Percentiles rank a stretch among this genome's conserved stretches.
Evolutionary conservation across 1,140 invertebrate species (phyloP).

Genomic region (Drosophila tani): DNA sequence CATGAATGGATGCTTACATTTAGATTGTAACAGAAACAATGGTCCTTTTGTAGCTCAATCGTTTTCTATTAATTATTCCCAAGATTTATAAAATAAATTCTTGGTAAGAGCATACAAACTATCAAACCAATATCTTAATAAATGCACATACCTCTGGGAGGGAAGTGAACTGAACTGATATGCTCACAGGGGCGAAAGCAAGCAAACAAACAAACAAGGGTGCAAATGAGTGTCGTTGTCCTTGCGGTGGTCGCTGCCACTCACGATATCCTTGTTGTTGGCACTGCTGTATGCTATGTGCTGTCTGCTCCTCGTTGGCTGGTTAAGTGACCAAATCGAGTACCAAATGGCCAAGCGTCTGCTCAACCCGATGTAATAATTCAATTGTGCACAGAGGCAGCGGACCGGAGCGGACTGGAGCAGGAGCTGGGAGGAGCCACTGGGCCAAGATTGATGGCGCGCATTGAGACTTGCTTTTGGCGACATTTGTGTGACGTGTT

Average conservation of each 20-base stretch:
- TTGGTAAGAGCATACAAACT: not conserved
- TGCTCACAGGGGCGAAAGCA: conserved; percentile 11
- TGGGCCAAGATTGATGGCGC: conserved; percentile 79
- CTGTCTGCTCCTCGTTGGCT: conserved; percentile 50
- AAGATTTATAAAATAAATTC: not conserved
- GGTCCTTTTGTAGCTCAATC: not conserved
- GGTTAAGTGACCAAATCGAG: conserved; percentile 70
- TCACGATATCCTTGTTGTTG: conserved; percentile 34
- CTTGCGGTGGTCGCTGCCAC: conserved; percentile 25
- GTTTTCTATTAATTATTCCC: not conserved
- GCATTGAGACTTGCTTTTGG: conserved; percentile 76
- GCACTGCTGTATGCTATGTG: conserved; percentile 31
- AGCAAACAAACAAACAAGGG: conserved; percentile 65
- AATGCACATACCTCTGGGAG: not conserved
- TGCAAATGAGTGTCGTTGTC: conserved; percentile 71
- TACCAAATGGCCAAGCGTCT: conserved; percentile 65
- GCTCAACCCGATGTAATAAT: conserved; percentile 81
- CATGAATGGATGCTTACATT: too few relatives aligned
- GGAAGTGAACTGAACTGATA: conserved; percentile 13
- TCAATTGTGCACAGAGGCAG: conserved; percentile 70
- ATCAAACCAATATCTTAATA: not conserved
- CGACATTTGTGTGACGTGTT: conserved; percentile 81
- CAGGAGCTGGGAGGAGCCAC: not conserved
- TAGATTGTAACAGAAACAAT: too few relatives aligned
- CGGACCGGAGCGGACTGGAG: not conserved